These are phyloP conservation scores for Lates calcarifer DNA, from an alignment of 2,113 vertebrate genomes.

Conservation along the genomic window DNA sequence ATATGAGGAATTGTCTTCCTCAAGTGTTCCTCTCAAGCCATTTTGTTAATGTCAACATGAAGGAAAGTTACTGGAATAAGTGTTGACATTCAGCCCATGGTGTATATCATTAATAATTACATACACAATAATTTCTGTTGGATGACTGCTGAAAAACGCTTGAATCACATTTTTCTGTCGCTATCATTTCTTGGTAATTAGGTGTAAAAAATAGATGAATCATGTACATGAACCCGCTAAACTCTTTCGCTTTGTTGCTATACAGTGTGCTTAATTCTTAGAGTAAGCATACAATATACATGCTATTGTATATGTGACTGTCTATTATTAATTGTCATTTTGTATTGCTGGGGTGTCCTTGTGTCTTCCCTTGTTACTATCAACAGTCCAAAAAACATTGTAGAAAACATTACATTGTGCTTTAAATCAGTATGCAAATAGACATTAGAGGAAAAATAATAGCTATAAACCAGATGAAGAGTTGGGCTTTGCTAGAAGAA, in stretches of 20 bases:
- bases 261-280: conserved; percentile 1
- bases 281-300: conserved; percentile 5
- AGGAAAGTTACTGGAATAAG: conserved; percentile 80
- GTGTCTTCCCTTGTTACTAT: neutral
- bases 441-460: neutral
- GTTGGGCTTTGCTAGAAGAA: neutral
- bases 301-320: too few relatives aligned
- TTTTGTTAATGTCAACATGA: conserved; percentile 85
- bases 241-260: conserved; percentile 22
- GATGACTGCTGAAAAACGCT: conserved; percentile 56
- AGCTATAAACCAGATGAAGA: neutral
- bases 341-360: neutral
- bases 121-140: conserved; percentile 57
- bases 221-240: conserved; percentile 23
- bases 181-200: conserved; percentile 59
- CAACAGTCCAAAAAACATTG: neutral
- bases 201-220: conserved; percentile 63
- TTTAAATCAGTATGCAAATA: neutral
- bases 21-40: conserved; percentile 79
- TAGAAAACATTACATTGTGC: neutral
- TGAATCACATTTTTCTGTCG: conserved; percentile 40
- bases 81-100: conserved; percentile 77
- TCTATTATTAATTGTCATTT: conserved; percentile 8
- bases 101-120: conserved; percentile 81
- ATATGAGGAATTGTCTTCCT: conserved; percentile 84